These are phyloP conservation scores for Hydrolagus affinis DNA, from an alignment of 2,113 vertebrate genomes.

Conservation along the genomic window DNA sequence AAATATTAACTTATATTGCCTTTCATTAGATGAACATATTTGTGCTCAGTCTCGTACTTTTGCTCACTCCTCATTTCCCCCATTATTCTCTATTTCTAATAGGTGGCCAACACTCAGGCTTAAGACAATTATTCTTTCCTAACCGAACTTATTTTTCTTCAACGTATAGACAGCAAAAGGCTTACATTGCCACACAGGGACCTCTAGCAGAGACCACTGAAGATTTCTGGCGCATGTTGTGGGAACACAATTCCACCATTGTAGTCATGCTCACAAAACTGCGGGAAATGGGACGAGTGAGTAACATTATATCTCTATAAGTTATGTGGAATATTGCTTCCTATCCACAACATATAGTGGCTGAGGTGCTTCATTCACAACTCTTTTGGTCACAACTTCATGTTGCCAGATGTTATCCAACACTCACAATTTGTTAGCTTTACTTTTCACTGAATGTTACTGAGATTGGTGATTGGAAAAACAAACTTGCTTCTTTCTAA, in stretches of 20 bases:
- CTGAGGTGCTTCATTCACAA: background rate
- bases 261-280: conserved; percentile 95
- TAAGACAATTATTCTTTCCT: background rate
- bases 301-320: conserved; percentile 28
- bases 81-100: no score
- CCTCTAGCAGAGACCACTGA: conserved; percentile 86
- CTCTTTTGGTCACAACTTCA: background rate
- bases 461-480: no score
- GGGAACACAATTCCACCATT: conserved; percentile 97
- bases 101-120: background rate
- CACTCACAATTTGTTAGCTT: no score
- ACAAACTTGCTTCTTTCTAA: no score
- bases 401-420: background rate
- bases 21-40: no score
- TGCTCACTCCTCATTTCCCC: no score
- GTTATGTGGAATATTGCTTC: background rate
- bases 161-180: conserved; percentile 78
- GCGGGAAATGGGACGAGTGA: conserved; percentile 88
- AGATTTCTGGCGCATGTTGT: conserved; percentile 97
- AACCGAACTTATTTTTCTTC: conserved; percentile 32
- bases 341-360: background rate
- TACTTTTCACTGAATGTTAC: no score
- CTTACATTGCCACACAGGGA: conserved; percentile 90
- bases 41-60: no score
- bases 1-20: no score